Evolutionary conservation across 1,140 invertebrate genomes (phyloP).

Genomic region (Mesaphorura yosii): DNA sequence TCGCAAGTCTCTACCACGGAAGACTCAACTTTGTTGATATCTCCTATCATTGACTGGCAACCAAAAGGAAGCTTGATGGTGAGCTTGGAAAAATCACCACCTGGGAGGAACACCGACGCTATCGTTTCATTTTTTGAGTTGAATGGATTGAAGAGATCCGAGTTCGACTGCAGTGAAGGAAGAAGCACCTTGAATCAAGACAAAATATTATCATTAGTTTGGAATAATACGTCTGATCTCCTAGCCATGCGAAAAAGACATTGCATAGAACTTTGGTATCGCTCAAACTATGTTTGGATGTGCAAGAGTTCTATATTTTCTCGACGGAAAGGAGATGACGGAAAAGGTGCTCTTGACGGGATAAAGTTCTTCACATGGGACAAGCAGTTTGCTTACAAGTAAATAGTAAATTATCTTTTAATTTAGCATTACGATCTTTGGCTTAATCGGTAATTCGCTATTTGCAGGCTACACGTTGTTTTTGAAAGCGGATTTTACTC

Average conservation of each 20-base stretch:
- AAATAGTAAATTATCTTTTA: background rate
- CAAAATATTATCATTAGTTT: slow-evolving; percentile 8
- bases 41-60: slow-evolving; percentile 17
- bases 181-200: background rate
- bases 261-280: slow-evolving; percentile 25
- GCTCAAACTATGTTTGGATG: slow-evolving; percentile 31
- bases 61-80: slow-evolving; percentile 24
- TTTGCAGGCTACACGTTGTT: slow-evolving; percentile 20
- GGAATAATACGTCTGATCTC: slow-evolving; percentile 26
- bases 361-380: slow-evolving; percentile 19
- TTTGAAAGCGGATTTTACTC: slow-evolving; percentile 9
- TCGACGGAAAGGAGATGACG: background rate
- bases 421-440: background rate
- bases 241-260: slow-evolving; percentile 14
- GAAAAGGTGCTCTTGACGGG: background rate
- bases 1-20: slow-evolving; percentile 16
- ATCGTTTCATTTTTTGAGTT: slow-evolving; percentile 24
- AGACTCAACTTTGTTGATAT: slow-evolving; percentile 9
- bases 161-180: slow-evolving; percentile 21
- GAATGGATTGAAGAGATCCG: slow-evolving; percentile 27
- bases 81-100: background rate
- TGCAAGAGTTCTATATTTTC: slow-evolving; percentile 13
- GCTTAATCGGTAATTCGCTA: slow-evolving; percentile 1
- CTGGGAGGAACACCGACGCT: background rate
- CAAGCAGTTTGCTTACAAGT: slow-evolving; percentile 20